Percentiles rank a stretch among this genome's conserved stretches.
phyloP scores from a whole-genome alignment of 1,140 invertebrate genomes.

The Rhopalosiphum padi region DNA sequence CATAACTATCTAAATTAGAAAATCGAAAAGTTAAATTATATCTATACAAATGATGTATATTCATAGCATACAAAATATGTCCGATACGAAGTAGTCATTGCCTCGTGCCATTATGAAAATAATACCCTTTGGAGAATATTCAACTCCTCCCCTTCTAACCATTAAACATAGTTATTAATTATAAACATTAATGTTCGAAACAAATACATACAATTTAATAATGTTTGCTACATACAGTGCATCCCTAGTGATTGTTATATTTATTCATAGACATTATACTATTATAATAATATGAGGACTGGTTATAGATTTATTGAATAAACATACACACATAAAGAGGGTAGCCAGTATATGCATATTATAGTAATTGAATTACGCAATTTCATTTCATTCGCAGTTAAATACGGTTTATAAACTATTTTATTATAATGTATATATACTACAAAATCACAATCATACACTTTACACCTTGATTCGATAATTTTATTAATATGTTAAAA shows the following conservation, averaged over 20 bases:
- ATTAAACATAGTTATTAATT: background rate
- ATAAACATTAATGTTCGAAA: constrained; percentile 18
- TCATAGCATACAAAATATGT: background rate
- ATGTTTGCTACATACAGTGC: background rate
- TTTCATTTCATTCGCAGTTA: background rate
- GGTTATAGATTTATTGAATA: background rate
- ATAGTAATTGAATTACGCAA: background rate
- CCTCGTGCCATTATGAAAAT: background rate
- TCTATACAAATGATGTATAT: background rate
- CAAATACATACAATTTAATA: background rate
- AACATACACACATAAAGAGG: background rate
- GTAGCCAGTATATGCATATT: background rate
- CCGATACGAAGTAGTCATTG: background rate
- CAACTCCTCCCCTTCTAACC: too few relatives aligned
- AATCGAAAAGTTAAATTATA: background rate
- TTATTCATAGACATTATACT: constrained; percentile 5
- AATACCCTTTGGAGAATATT: background rate
- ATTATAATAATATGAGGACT: background rate
- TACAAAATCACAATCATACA: too few relatives aligned
- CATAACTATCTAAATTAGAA: background rate
- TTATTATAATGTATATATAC: background rate
- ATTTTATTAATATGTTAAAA: too few relatives aligned
- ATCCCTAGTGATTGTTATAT: background rate
- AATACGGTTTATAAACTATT: background rate
- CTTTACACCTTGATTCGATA: too few relatives aligned